Conservation (phyloP, 2,888 invertebrate species). For the Cheilosia grossa region DNA sequence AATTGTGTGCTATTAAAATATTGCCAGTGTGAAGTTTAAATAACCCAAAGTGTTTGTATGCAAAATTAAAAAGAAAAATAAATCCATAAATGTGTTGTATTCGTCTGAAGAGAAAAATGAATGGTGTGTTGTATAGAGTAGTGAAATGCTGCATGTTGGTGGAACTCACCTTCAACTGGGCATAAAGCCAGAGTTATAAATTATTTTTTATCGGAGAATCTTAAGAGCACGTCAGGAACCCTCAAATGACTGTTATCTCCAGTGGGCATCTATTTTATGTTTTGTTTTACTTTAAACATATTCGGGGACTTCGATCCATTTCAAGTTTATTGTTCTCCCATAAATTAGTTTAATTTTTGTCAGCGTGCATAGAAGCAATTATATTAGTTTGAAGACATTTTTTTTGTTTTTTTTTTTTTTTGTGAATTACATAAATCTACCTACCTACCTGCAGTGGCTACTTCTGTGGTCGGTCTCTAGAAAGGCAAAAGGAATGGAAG, state of each 20-base stretch:
- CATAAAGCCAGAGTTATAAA: constrained; percentile 60
- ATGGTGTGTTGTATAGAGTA: constrained; percentile 40
- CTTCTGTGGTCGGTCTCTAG: constrained; percentile 51
- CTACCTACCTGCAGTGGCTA: constrained; percentile 34
- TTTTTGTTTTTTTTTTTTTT: constrained; percentile 20
- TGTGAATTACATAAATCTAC: constrained; percentile 52
- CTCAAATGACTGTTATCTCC: constrained; percentile 76
- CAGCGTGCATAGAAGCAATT: constrained; percentile 66
- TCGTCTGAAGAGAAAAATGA: not conserved
- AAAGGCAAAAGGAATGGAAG: constrained; percentile 30
- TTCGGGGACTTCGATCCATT: constrained; percentile 71
- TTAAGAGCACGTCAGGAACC: constrained; percentile 76
- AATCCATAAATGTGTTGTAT: constrained; percentile 10
- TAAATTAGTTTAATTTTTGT: constrained; percentile 75
- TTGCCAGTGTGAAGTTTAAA: constrained; percentile 25
- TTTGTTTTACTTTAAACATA: constrained; percentile 71
- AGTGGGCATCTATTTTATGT: constrained; percentile 74
- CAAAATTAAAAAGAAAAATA: constrained; percentile 22
- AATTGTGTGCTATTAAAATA: constrained; percentile 26
- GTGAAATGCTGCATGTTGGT: constrained; percentile 51
- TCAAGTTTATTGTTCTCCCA: constrained; percentile 73
- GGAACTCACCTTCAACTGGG: constrained; percentile 52
- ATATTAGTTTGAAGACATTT: constrained; percentile 50
- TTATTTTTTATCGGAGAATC: constrained; percentile 74
- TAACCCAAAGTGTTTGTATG: constrained; percentile 43